phyloP scores from a whole-genome alignment of 2,797 vertebrate genomes.

The Eleutherodactylus coqui region DNA sequence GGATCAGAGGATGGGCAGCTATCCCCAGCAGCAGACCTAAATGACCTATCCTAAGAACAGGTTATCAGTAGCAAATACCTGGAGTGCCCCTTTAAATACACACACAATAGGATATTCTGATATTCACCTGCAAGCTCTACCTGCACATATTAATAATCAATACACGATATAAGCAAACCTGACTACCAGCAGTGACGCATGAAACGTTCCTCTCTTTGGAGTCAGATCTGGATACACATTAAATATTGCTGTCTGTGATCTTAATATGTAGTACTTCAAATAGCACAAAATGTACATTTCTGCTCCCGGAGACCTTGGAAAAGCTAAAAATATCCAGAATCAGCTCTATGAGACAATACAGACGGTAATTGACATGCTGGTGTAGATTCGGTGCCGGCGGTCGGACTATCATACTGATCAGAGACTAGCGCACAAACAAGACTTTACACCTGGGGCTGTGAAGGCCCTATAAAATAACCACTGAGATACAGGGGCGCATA shows the following conservation, averaged over 20 bases:
- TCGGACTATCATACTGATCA: not conserved
- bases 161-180: not conserved
- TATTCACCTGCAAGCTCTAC: no score
- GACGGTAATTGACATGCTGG: constrained; percentile 25
- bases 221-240: not conserved
- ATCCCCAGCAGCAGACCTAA: no score
- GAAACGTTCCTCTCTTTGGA: not conserved
- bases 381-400: not conserved
- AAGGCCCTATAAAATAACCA: not conserved
- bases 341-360: constrained; percentile 11
- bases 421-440: not conserved
- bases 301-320: constrained; percentile 10
- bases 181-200: not conserved
- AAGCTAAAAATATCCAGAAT: constrained; percentile 22
- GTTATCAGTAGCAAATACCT: no score
- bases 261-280: not conserved
- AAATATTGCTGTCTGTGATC: not conserved
- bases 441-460: not conserved
- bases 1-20: no score
- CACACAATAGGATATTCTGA: no score
- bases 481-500: not conserved
- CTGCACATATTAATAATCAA: no score
- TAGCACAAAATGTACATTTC: not conserved
- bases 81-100: no score
- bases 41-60: no score